These are phyloP conservation scores for Idaea dimidiata DNA, from an alignment of 2,888 invertebrate genomes.

Conservation along the genomic window DNA sequence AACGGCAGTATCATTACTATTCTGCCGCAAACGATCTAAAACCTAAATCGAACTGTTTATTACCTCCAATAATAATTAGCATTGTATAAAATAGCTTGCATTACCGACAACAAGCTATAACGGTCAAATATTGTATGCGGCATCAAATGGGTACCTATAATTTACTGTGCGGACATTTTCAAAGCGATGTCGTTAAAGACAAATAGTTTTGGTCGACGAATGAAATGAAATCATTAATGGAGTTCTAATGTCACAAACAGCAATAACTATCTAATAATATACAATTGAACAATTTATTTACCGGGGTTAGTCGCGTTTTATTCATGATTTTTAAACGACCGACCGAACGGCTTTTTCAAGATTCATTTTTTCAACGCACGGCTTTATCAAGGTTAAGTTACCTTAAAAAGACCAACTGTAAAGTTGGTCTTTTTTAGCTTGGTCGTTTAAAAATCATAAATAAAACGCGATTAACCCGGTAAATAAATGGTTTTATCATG, in stretches of 20 bases:
- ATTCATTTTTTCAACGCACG: too few relatives aligned
- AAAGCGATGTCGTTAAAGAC: neutral
- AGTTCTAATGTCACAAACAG: neutral
- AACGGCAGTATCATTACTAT: neutral
- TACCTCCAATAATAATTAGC: neutral
- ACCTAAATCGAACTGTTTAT: slow-evolving; percentile 4
- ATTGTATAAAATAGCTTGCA: neutral
- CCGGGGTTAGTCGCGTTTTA: too few relatives aligned
- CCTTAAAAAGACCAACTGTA: too few relatives aligned
- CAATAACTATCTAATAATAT: too few relatives aligned
- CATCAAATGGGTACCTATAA: neutral
- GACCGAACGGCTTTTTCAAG: too few relatives aligned
- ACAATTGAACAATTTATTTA: too few relatives aligned
- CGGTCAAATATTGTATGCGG: neutral
- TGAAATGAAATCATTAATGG: neutral
- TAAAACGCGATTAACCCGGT: too few relatives aligned
- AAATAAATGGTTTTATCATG: too few relatives aligned
- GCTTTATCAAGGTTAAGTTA: too few relatives aligned
- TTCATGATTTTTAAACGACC: too few relatives aligned
- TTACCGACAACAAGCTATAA: neutral
- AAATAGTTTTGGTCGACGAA: neutral
- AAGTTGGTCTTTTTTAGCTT: too few relatives aligned
- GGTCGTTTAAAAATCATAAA: too few relatives aligned
- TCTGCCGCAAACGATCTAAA: neutral
- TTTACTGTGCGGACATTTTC: neutral